Evolutionary conservation across 2,113 vertebrate species (phyloP), one percentile per base, ranked within the genome.

Genomic region (Tenrec ecaudatus): DNA sequence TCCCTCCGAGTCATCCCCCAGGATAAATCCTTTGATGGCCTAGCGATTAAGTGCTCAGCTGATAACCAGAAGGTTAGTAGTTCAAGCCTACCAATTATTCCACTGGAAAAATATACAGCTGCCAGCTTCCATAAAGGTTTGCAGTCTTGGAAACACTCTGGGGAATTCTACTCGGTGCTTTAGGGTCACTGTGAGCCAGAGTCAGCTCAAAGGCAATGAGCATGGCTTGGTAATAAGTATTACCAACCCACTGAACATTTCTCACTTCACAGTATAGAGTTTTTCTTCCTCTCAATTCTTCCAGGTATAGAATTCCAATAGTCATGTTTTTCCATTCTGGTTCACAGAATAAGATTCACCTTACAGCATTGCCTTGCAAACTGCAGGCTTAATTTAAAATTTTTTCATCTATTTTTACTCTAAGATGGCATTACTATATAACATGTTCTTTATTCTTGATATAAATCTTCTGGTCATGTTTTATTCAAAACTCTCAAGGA

Each of bases 241-340:
- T 43, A 89, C 1, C 3, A 94, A 85, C 94, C 93, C 11, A 83
- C 68, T 91, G 80, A 90, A 36, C 0, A 80, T 96, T 97, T 92
- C 76, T 81, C 87, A 82, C 75, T 92, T 58, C 81, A 71, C 43
- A 89, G 60, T 76, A 91, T 27, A 43, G 95, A 94, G n/a, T 12
- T 64, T 9, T 57, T 90, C 90, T 91, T 62, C 81, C 58, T 95
- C 29, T 31, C 40, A n/a, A 86, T 77, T 86, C 57, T 79, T 33
- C 31, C 25, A 96, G 47, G 12, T 90, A 19, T 25, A 95, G 92
- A 86, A 88, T 76, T 96, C 90, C 76, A 82, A 89, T 88, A 86
- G 92, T 29, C 19, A 29, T 29, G 4, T 27, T 96, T 57, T 68
- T 75, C 36, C 81, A 5, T 73, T 86, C 1, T 85, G 0, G 57